Evolutionary conservation across 2,113 vertebrate species (phyloP).

Genomic region (Vulpes vulpes): DNA sequence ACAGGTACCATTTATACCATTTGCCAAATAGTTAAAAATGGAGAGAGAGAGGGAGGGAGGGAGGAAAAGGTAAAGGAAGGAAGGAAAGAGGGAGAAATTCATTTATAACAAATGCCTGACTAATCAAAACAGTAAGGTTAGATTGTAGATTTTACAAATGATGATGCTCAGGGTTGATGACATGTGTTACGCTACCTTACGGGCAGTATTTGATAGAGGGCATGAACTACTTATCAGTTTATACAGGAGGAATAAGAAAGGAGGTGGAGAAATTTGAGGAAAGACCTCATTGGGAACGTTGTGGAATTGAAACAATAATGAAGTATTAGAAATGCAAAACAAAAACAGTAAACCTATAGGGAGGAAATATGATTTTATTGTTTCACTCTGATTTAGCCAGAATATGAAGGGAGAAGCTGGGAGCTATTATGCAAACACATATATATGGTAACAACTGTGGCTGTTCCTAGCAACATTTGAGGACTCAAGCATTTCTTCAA

Average conservation of each 20-base stretch:
- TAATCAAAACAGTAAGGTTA: neutral
- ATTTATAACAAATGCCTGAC: neutral
- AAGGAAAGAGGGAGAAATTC: neutral
- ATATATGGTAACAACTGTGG: neutral
- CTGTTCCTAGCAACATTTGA: neutral
- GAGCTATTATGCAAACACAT: neutral
- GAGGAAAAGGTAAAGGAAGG: neutral
- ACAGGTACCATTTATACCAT: neutral
- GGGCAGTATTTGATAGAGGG: neutral
- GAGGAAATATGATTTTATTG: neutral
- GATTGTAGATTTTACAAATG: neutral
- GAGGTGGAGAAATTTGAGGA: neutral
- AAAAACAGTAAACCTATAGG: neutral
- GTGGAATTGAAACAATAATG: neutral
- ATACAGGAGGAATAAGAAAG: neutral
- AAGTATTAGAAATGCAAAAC: neutral
- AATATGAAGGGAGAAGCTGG: neutral
- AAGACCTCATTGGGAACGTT: neutral
- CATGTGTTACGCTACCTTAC: neutral
- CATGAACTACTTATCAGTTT: neutral
- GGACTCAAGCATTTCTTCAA: neutral
- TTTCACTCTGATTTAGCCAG: conserved; percentile 13
- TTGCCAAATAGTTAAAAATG: neutral
- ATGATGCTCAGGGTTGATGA: neutral
- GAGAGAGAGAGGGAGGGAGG: neutral